Percentiles rank a stretch among this genome's conserved stretches.
Evolutionary conservation across 2,113 vertebrate genomes (phyloP).

Genomic region (Geothlypis trichas): DNA sequence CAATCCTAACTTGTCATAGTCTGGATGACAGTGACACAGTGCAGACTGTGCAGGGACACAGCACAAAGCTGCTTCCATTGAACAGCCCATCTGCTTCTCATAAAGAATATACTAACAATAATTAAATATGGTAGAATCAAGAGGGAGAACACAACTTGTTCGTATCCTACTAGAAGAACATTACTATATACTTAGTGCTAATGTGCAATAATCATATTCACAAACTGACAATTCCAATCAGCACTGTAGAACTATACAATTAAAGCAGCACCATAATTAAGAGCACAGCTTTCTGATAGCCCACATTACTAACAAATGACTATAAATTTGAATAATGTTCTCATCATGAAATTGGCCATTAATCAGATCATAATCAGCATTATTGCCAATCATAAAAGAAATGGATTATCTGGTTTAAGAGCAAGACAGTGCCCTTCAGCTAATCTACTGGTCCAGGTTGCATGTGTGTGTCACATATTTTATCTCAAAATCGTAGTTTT

Average conservation of each 20-base stretch:
- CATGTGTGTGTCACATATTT: background rate
- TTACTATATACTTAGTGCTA: constrained; percentile 4
- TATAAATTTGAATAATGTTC: constrained; percentile 6
- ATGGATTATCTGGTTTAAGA: background rate
- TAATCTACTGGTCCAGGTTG: background rate
- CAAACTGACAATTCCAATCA: constrained; percentile 38
- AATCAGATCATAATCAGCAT: constrained; percentile 24
- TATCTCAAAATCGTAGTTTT: background rate
- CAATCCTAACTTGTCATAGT: background rate
- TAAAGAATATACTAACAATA: constrained; percentile 11
- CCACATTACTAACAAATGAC: background rate
- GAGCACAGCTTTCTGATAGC: background rate
- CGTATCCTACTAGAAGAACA: background rate
- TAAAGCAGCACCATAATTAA: constrained; percentile 39
- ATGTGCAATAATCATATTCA: constrained; percentile 27
- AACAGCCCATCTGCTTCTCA: background rate
- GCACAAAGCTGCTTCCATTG: background rate
- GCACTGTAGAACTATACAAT: background rate
- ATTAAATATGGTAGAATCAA: constrained; percentile 28
- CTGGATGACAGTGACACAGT: background rate
- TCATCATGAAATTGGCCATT: background rate
- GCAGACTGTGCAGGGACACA: background rate
- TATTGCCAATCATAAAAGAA: background rate
- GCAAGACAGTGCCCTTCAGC: background rate
- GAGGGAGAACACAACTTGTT: background rate